phyloP scores from a whole-genome alignment of 2,113 vertebrate species.

The Anolis carolinensis region DNA sequence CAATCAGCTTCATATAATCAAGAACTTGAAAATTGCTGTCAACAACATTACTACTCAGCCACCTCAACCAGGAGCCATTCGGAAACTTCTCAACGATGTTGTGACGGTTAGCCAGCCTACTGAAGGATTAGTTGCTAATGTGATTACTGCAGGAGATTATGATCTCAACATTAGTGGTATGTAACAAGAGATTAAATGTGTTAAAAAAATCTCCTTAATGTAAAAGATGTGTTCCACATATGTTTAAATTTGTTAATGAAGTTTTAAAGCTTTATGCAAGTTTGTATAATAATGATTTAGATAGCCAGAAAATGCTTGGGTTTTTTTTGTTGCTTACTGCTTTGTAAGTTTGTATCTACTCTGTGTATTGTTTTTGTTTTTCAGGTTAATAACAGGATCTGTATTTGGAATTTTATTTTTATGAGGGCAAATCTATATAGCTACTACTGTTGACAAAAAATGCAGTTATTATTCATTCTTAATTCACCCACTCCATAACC shows the following conservation, averaged over 20 bases:
- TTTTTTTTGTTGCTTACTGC: not conserved
- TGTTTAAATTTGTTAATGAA: not conserved
- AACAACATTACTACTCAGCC: conserved; percentile 86
- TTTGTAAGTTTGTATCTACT: not conserved
- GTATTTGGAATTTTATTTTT: not conserved
- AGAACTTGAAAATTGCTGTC: conserved; percentile 92
- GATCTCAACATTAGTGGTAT: conserved; percentile 95
- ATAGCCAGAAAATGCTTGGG: not conserved
- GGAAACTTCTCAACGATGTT: conserved; percentile 85
- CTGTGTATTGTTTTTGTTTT: no score
- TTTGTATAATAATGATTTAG: conserved; percentile 13
- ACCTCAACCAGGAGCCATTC: conserved; percentile 74
- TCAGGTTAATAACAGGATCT: not conserved
- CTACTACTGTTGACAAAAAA: not conserved
- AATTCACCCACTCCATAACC: no score
- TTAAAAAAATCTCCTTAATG: not conserved
- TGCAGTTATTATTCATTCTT: not conserved
- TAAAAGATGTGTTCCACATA: not conserved
- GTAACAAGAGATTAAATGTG: conserved; percentile 56
- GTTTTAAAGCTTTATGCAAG: not conserved
- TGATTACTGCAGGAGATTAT: conserved; percentile 93
- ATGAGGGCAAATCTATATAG: not conserved
- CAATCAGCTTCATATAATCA: conserved; percentile 94
- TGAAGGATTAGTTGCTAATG: conserved; percentile 86
- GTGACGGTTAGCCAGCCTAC: conserved; percentile 91